Percentiles rank a stretch among this genome's conserved stretches.
Conservation (phyloP, 35 echinoderm and acorn worm species). For the Holothuria glaberrima region DNA sequence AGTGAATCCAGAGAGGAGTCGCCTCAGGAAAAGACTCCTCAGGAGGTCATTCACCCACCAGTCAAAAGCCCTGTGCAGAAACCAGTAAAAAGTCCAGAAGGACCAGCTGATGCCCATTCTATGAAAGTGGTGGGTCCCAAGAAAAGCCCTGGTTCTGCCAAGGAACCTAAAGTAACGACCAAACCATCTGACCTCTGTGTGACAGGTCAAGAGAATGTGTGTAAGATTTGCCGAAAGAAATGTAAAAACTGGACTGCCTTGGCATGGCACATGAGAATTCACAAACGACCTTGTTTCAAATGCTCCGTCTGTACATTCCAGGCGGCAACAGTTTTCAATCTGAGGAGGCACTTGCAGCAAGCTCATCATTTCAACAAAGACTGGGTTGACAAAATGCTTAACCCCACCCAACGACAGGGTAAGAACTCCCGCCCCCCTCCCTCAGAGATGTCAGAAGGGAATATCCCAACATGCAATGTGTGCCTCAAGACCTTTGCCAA, state of each 20-base stretch:
- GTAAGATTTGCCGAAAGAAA: conserved; percentile 89
- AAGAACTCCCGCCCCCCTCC: conserved; percentile 6
- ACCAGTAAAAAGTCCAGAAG: conserved; percentile 40
- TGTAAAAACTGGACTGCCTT: conserved; percentile 95
- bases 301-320: conserved; percentile 79
- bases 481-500: conserved; percentile 92
- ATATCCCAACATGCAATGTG: conserved; percentile 75
- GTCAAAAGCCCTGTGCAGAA: conserved; percentile 49
- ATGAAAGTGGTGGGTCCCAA: conserved; percentile 13
- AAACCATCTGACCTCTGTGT: neutral
- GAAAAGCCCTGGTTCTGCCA: conserved; percentile 39
- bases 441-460: conserved; percentile 35
- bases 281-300: conserved; percentile 90
- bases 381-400: conserved; percentile 73
- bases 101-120: neutral
- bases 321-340: conserved; percentile 65
- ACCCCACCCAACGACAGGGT: conserved; percentile 32
- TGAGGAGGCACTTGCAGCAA: conserved; percentile 75
- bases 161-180: conserved; percentile 33
- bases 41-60: conserved; percentile 27
- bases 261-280: conserved; percentile 96
- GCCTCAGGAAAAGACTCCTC: neutral
- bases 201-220: conserved; percentile 45
- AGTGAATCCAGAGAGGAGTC: neutral
- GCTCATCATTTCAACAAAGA: conserved; percentile 71